These are phyloP conservation scores for Phalacrocorax aristotelis DNA, from an alignment of 2,113 vertebrate genomes.

Conservation along the genomic window DNA sequence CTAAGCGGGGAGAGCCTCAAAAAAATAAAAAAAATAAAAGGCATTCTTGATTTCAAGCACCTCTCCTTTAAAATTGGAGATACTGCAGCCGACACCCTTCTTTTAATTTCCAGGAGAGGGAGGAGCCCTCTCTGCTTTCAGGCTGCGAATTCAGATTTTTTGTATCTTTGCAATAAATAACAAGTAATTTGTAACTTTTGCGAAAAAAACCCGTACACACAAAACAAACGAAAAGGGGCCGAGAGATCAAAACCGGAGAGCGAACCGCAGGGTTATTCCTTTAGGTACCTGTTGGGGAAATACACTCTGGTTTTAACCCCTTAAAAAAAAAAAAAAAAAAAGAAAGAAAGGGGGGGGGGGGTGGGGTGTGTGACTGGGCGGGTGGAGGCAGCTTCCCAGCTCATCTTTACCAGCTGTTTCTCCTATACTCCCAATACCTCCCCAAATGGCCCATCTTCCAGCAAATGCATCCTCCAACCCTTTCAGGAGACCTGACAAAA, in stretches of 20 bases:
- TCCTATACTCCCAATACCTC: not conserved
- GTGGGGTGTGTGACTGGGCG: rapidly evolving
- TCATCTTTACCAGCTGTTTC: not conserved
- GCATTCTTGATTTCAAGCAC: not conserved
- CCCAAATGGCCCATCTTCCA: not conserved
- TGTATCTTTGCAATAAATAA: not conserved
- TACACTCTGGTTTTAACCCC: not conserved
- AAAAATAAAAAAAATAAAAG: not conserved
- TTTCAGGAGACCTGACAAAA: not conserved
- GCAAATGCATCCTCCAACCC: not conserved
- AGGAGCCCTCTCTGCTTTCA: not conserved
- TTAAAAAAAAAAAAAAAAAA: not conserved
- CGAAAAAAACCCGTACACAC: not conserved
- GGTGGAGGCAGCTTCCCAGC: not conserved
- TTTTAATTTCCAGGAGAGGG: not conserved
- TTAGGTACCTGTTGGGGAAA: not conserved
- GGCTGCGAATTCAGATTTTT: not conserved
- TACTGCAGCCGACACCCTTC: not conserved
- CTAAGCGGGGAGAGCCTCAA: not conserved
- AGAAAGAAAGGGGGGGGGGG: too few species aligned
- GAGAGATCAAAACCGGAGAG: not conserved
- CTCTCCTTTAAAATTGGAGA: not conserved
- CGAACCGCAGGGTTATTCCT: not conserved
- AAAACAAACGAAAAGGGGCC: not conserved
- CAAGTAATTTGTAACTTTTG: not conserved